Conservation (phyloP, 2,797 vertebrate genomes). For the Hypotaenidia okinawae region DNA sequence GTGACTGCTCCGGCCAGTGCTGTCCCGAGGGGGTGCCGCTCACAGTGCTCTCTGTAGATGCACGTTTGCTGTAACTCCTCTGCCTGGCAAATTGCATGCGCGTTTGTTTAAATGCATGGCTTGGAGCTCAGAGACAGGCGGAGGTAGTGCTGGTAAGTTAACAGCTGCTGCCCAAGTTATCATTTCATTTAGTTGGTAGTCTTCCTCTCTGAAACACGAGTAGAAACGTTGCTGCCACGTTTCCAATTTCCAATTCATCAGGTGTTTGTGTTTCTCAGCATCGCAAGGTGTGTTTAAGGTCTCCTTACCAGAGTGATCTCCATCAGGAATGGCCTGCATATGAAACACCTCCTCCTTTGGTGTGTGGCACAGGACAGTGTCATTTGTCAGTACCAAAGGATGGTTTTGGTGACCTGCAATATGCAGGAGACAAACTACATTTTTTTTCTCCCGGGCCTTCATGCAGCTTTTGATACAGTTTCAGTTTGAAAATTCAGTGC, state of each 20-base stretch:
- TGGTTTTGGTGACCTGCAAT: not conserved
- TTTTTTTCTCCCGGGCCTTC: not conserved
- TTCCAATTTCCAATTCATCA: not conserved
- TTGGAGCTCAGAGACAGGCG: not conserved
- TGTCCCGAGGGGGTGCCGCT: not conserved
- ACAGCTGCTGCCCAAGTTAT: accelerated
- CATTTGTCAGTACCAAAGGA: not conserved
- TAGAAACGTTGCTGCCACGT: not conserved
- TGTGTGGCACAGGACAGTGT: not conserved
- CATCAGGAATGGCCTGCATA: not conserved
- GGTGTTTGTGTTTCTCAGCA: not conserved
- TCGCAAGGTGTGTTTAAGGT: not conserved
- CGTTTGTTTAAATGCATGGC: accelerated
- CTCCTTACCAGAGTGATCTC: not conserved
- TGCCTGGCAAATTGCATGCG: accelerated
- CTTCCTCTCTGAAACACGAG: not conserved
- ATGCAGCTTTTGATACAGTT: not conserved
- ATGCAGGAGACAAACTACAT: not conserved
- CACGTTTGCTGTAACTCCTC: not conserved
- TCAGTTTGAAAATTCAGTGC: not conserved
- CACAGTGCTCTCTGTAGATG: accelerated
- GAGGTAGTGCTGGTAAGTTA: not conserved
- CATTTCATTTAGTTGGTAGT: accelerated
- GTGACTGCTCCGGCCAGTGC: not conserved
- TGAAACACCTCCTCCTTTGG: not conserved